Conservation (phyloP, 2,113 vertebrate genomes). For the Motacilla tschutschensis region DNA sequence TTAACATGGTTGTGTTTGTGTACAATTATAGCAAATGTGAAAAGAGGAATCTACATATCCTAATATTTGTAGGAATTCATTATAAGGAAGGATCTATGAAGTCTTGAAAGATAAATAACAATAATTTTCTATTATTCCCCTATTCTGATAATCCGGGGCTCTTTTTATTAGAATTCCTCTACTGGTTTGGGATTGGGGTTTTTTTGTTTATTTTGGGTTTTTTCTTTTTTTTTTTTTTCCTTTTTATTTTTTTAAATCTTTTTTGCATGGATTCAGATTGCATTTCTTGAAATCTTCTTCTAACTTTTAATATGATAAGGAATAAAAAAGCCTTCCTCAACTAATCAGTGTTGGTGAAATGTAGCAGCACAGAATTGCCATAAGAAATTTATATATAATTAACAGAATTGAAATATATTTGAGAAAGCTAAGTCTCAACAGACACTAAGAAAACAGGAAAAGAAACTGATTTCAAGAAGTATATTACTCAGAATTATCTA, state of each 20-base stretch:
- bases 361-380: not conserved
- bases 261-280: not conserved
- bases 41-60: not conserved
- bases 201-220: not conserved
- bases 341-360: not conserved
- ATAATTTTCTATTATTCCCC: not conserved
- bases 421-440: not conserved
- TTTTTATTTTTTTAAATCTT: accelerated
- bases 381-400: not conserved
- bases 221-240: accelerated
- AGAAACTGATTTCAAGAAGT: not conserved
- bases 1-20: accelerated
- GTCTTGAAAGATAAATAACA: not conserved
- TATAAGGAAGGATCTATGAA: not conserved
- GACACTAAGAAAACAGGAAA: not conserved
- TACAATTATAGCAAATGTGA: not conserved
- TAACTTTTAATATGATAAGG: not conserved
- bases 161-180: not conserved
- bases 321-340: not conserved
- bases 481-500: not conserved
- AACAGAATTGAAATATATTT: not conserved
- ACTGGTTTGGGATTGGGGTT: not conserved
- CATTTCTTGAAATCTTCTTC: not conserved
- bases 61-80: not conserved
- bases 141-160: not conserved